Evolutionary conservation across 2,888 invertebrate species (phyloP), one percentile per base, ranked within the genome.

Genomic region (Diaperis boleti): DNA sequence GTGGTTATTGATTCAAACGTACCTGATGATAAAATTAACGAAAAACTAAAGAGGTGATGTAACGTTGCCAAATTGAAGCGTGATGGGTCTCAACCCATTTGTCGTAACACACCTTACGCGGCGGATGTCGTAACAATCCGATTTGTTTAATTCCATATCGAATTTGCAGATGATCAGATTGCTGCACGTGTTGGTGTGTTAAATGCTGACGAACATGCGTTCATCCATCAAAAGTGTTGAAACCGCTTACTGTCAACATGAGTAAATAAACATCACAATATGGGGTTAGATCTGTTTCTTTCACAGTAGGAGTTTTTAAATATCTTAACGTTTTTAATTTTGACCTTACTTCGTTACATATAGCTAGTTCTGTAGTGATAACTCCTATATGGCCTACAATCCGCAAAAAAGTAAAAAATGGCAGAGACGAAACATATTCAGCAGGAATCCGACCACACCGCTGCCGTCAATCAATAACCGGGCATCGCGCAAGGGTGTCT

Each of bases 371-470:
- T n/a, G n/a, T n/a, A n/a, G n/a, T n/a, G n/a, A n/a, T n/a, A n/a
- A n/a, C n/a, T n/a, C n/a, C n/a, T n/a, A n/a, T n/a, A n/a, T n/a
- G n/a, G n/a, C n/a, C n/a, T n/a, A n/a, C n/a, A n/a, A n/a, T n/a
- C n/a, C n/a, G n/a, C n/a, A 5, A 15, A 31, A 47, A 15, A 15
- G 8, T 6, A 13, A 35, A 52, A 52, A 52, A 39, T 22, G 10
- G 14, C 37, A 18, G 17, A 33, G 37, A 37, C 37, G 39, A 35
- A 52, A 52, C 52, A 52, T 62, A 55, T 57, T 64, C 61, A 59
- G 50, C 81, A 78, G 83, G 83, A 78, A 82, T 75, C 76, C 77
- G 76, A 65, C 71, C 79, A 54, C 59, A 59, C 62, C 54, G 59
- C 47, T 56, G 44, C 65, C 62, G 65, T 65, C 65, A 65, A 65